phyloP scores from a whole-genome alignment of 1,140 invertebrate genomes.

The Procambarus virginalis region DNA sequence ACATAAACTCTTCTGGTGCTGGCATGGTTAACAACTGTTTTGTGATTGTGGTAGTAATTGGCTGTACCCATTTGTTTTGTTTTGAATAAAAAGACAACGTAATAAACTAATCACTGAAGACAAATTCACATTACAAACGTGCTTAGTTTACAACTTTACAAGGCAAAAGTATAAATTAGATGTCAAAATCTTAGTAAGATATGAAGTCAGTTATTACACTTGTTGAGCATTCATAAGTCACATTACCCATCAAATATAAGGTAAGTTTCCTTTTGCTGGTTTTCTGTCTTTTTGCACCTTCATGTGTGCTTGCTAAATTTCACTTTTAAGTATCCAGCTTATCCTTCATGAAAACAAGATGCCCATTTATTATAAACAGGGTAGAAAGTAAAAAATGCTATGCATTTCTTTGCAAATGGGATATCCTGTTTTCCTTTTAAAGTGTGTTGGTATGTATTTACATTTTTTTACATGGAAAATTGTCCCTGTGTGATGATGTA shows the following conservation, averaged over 20 bases:
- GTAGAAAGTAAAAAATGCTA: background rate
- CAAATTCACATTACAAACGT: background rate
- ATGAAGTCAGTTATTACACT: background rate
- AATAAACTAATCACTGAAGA: background rate
- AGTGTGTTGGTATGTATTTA: background rate
- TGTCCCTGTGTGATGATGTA: background rate
- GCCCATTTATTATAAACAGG: background rate
- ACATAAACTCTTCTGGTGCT: background rate
- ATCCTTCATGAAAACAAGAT: background rate
- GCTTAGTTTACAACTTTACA: background rate
- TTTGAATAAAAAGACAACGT: background rate
- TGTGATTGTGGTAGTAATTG: conserved; percentile 45
- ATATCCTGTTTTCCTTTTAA: conserved; percentile 3
- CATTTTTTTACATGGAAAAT: background rate
- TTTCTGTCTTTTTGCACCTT: background rate
- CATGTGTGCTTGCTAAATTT: background rate
- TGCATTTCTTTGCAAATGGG: background rate
- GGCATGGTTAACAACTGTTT: conserved; percentile 12
- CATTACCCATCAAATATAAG: conserved; percentile 13
- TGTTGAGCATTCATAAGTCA: conserved; percentile 1
- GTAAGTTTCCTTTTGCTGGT: conserved; percentile 11
- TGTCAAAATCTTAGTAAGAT: background rate
- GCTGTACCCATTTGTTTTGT: conserved; percentile 11
- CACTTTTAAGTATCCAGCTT: background rate
- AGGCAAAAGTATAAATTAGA: background rate